Evolutionary conservation across 2,113 vertebrate genomes (phyloP), one percentile per base, ranked within the genome.

Genomic region (Morone saxatilis): DNA sequence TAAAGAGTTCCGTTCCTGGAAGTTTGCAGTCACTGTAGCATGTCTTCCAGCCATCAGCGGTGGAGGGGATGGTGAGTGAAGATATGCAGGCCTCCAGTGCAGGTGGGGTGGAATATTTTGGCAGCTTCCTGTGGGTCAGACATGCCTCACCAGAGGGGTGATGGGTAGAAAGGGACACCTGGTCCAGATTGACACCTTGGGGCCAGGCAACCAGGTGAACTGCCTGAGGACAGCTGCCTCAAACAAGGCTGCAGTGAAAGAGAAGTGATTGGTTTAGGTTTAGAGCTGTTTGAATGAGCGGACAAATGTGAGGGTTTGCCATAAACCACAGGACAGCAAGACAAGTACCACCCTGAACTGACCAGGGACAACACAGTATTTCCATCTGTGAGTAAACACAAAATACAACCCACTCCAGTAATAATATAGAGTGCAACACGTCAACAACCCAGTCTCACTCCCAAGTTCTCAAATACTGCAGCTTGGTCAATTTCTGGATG

Each of bases 151-250:
- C 43, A 63, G 61, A 74, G 81, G 78, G 78, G 66, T 20, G 85
- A 81, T 71, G 50, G 70, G 61, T 76, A 79, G 60, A 78, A 70
- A 81, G 56, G 76, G 74, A 80, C 76, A 90, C 78, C 90, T 87
- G 86, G 83, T 80, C 71, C 68, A 50, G 74, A 76, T 56, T 63
- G 61, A 82, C 86, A 84, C 81, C 67, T 78, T 20, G 60, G 48
- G 74, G 57, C 60, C 60, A 65, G 73, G 19, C 51, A 69, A 8
- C 83, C 90, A 92, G 91, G 88, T 92, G 90, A 90, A 81, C 10
- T 4, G 85, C 91, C 81, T 68, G 59, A 90, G 78, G 88, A 69
- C 40, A 84, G 38, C n/a, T 65, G 62, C 40, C 80, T n/a, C 43
- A 84, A 75, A 71, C 71, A 43, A 71, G 54, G 68, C 57, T 31